Conservation (phyloP, 1,140 invertebrate species). For the Drosophila equinoxialis region DNA sequence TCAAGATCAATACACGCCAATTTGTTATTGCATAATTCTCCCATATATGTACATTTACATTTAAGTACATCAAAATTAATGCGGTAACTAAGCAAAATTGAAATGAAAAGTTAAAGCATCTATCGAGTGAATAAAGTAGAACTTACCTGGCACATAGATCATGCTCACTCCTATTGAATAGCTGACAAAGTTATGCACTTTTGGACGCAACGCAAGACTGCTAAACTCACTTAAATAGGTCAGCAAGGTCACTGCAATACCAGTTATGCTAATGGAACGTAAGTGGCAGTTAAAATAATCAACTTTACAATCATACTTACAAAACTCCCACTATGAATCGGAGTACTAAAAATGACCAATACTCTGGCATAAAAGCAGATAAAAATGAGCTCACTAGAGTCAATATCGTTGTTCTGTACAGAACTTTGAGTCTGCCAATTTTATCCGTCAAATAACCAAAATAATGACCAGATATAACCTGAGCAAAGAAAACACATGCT, state of each 20-base stretch:
- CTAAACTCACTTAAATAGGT: constrained; percentile 2
- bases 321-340: neutral
- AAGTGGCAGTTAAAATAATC: neutral
- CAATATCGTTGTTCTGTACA: neutral
- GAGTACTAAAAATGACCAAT: constrained; percentile 2
- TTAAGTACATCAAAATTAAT: neutral
- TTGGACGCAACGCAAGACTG: neutral
- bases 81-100: neutral
- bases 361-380: neutral
- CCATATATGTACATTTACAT: neutral
- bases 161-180: neutral
- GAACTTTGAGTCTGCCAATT: neutral
- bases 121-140: neutral
- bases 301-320: neutral
- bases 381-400: neutral
- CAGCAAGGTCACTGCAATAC: neutral
- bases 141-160: neutral
- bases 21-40: neutral
- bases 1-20: neutral
- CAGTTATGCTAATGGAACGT: neutral
- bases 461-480: neutral
- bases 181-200: neutral
- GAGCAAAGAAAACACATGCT: neutral
- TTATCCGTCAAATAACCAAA: neutral
- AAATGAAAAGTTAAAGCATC: neutral